Conservation (phyloP, 2,888 invertebrate species). For the Argyresthia albistria region DNA sequence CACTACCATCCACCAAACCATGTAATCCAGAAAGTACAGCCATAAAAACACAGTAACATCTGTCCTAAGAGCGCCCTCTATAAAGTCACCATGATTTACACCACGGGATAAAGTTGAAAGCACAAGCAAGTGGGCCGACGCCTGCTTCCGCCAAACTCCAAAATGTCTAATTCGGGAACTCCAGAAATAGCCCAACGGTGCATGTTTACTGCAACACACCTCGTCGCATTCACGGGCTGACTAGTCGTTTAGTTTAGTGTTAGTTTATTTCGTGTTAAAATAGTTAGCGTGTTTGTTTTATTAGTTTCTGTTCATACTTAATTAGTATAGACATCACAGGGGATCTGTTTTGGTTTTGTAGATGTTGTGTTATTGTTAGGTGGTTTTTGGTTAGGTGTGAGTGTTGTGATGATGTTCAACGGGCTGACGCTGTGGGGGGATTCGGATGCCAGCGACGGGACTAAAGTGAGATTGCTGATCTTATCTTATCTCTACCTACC, state of each 20-base stretch:
- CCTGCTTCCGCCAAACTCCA: conserved; percentile 1
- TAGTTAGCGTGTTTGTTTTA: no score
- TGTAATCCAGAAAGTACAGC: no score
- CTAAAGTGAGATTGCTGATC: conserved; percentile 36
- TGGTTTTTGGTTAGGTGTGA: conserved; percentile 3
- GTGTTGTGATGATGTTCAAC: conserved; percentile 52
- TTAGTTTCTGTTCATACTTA: no score
- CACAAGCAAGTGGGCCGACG: conserved; percentile 5
- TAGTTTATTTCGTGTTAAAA: no score
- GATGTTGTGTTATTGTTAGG: no score
- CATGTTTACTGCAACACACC: conserved; percentile 21
- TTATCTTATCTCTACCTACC: no score
- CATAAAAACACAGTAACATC: no score
- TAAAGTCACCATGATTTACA: background rate
- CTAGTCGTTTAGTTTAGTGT: no score
- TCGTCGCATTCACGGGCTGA: conserved; percentile 3
- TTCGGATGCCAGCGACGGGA: conserved; percentile 53
- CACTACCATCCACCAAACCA: no score
- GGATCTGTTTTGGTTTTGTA: no score
- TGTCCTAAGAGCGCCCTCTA: no score
- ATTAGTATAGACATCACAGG: no score
- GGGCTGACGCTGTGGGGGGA: conserved; percentile 44
- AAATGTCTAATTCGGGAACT: background rate
- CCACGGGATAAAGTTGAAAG: background rate
- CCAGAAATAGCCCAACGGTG: background rate